phyloP scores from a whole-genome alignment of 2,113 vertebrate genomes.

The Hypanus sabinus region DNA sequence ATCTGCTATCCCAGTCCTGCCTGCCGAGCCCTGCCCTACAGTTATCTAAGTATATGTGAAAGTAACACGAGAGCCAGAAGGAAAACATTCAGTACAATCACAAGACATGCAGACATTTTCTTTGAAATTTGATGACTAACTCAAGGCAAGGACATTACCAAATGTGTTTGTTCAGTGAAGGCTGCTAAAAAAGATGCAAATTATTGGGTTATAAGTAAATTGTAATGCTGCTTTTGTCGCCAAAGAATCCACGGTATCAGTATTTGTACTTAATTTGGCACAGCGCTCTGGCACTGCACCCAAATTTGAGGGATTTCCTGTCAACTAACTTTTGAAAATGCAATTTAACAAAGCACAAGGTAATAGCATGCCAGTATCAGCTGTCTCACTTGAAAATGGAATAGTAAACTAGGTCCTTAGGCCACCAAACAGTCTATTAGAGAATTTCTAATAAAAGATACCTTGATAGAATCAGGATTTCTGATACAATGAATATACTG shows the following conservation, averaged over 20 bases:
- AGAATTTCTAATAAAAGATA: background rate
- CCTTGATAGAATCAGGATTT: background rate
- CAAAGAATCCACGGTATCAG: background rate
- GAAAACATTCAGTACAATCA: background rate
- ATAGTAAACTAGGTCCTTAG: background rate
- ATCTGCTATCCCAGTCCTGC: background rate
- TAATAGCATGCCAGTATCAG: background rate
- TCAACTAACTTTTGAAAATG: background rate
- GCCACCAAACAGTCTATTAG: background rate
- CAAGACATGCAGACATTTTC: background rate
- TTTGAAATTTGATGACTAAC: background rate
- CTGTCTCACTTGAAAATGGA: background rate
- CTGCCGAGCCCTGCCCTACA: background rate
- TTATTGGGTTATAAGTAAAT: background rate
- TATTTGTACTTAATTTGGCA: background rate
- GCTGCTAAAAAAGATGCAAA: background rate
- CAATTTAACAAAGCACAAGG: background rate
- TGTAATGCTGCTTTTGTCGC: background rate
- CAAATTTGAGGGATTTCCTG: constrained; percentile 15
- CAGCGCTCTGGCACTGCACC: background rate
- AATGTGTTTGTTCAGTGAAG: background rate
- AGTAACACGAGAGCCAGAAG: background rate
- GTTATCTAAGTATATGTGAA: background rate
- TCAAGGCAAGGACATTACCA: background rate
- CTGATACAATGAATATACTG: background rate